Evolutionary conservation across 2,113 vertebrate species (phyloP), one percentile per base, ranked within the genome.

Genomic region (Bolborhynchus lineola): DNA sequence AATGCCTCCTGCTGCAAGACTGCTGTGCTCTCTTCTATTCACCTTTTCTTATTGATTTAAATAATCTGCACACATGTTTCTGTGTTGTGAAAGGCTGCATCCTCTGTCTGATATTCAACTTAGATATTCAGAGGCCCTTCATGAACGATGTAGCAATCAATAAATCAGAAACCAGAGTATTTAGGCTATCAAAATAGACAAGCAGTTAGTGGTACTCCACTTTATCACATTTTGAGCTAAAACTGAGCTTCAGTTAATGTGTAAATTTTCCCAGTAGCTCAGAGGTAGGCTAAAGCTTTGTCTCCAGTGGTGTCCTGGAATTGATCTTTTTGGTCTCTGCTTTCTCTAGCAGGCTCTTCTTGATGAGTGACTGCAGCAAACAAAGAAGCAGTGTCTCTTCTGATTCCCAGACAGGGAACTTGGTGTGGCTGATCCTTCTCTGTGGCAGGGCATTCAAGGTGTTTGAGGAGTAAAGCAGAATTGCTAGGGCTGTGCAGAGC

Each of bases 141-240:
- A 10, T 49, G 82, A 94, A 33, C 20, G 69, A 15, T 16, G 33
- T 4, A 72, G 25, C 49, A 77, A 85, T 94, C 84, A 88, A 55
- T 88, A 77, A 49, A 65, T 77, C 50, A 60, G 37, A 72, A 94
- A 95, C 60, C 14, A 35, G 72, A 26, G 39, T 80, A 67, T 80
- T 94, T 91, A 80, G 29, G 67, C 53, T 90, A 88, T 92, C 67
- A 90, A n/a, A 96, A 95, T 50, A 90, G 53, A 80, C 88, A 28
- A 94, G 63, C 49, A 63, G 41, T 57, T 85, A 65, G 59, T 53
- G 46, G 28, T 76, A 31, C 79, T 90, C 29, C 59, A 80, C 13
- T 77, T 80, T 74, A 53, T 80, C 50, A 49, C 47, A 57, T 86
- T 81, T 69, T 87, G n/a, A 74, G 60, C 26, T 83, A 81, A 77